Evolutionary conservation across 1,140 invertebrate species (phyloP), one percentile per base, ranked within the genome.

Genomic region (Bombus terrestris): DNA sequence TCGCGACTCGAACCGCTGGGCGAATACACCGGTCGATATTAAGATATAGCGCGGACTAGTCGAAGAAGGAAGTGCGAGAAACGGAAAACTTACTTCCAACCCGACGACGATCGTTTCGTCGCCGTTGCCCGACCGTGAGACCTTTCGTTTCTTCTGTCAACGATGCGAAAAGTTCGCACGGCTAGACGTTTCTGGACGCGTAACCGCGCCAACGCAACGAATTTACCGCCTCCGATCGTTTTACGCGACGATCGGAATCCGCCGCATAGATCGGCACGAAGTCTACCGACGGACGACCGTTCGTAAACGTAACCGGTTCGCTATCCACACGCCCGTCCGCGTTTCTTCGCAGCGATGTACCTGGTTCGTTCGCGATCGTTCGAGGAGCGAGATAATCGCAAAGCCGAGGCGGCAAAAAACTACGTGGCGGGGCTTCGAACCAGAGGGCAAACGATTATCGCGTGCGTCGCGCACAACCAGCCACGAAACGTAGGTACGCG

Each of bases 401-500:
- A 86, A 88, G 39, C 37, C 35, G 80, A 47, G 18, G 22, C 71
- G 83, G 64, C 53, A 85, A 87, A 68, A 89, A 89, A 81, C 28
- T 18, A 35, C 43, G 74, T 57, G 57, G 15, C 22, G 10, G 3
- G 37, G 78, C 6, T 32, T 15, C 22, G 80, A 57, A 47, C 74
- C 68, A 71, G 32, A 35, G 66, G 69, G 78, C 71, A 53, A 86
- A 81, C 77, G 88, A 86, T 89, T 83, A 86, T 83, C 35, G 74
- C 83, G 84, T 59, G 75, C 86, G 75, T 89, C 62, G 88, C 88
- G 47, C 37, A 68, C 76, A 78, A 68, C 18, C 81, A 75, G 74
- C 53, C 86, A 35, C 69, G 73, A 76, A 85, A 80, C n/a, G 69
- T 22, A 22, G 47, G 47, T 57, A 68, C 71, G 8, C 78, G 83